Evolutionary conservation across 1,140 invertebrate genomes (phyloP), one percentile per base, ranked within the genome.

Genomic region (Musca domestica): DNA sequence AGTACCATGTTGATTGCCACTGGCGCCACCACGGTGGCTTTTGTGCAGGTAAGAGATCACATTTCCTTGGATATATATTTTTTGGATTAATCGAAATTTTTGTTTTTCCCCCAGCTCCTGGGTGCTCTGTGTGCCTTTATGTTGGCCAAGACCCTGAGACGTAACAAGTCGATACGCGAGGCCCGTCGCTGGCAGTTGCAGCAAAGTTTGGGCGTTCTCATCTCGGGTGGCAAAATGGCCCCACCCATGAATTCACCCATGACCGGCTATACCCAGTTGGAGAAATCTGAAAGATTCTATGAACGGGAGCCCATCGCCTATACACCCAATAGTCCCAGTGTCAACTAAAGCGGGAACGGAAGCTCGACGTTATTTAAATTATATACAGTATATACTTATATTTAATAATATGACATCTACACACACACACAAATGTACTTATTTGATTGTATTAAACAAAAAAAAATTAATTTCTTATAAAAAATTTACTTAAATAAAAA

Each of bases 91-190:
- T 6, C 23, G 19, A n/a, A n/a, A 4, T 46, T 20, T 51, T 63
- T 41, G 7, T 64, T 46, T 20, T 22, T 68, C 70, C 86, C 88
- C 52, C 84, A 95, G 91, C 78, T 95, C 48, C 86, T 95, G 72
- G 94, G 94, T 63, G 90, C 95, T 19, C 86, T 94, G 67, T 95
- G 94, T 74, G 91, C 94, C 3, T 91, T 91, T 78, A 92, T 92
- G 82, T 81, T 96, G 76, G 93, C 91, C 54, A 89, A 88, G 73
- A 88, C 91, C 0, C 90, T 96, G 73, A 88, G 92, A 69, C 89
- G 89, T 72, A 89, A 94, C 70, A 92, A 92, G 75, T 88, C 87
- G 1, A 87, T 91, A 70, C 86, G 88, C 49, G 88, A 89, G 72
- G 86, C 87, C 58, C 86, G 88, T 51, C 86, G 86, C 34, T 90